Evolutionary conservation across 2,888 invertebrate species (phyloP), one percentile per base, ranked within the genome.

Genomic region (Eupithecia subumbrata): DNA sequence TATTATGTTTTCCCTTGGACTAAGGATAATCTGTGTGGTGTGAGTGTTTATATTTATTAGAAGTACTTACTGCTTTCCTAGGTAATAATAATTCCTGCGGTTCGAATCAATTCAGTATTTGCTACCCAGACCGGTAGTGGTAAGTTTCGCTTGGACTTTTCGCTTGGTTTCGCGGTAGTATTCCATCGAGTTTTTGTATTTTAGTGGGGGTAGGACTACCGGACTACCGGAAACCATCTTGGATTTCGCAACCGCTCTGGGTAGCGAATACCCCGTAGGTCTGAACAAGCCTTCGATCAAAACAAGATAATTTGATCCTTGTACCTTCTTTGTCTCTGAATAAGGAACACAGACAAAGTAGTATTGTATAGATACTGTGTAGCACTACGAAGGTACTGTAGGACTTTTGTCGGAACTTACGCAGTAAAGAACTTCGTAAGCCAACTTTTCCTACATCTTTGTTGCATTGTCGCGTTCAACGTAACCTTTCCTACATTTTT

Each of bases 371-470:
- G 9, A 2, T 48, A 18, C 18, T 48, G 45, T 48, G 48, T 48
- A 48, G 18, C 12, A 22, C 63, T 30, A 30, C 4, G 14, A 2
- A 16, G 34, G 18, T 30, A 8, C 11, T 18, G 18, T 37, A 30
- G 37, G n/a, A 64, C 64, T 66, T 66, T 66, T 37, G 37, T 37
- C 11, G 18, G 66, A 66, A 66, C 66, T 66, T 30, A 2, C 18
- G 66, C 66, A 37, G 45, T 43, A 68, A 43, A 68, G 43, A 68
- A 66, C 66, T 66, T 34, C 16, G 66, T 34, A 66, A 66, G 66
- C 66, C 66, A 66, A 22, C 68, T 73, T 72, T 64, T 18, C 30
- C 37, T 34, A 16, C 37, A 18, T 66, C 66, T 66, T 66, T 66
- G 66, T 66, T 66, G 37, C 66, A 66, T 37, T 37, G 34, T 18